These are phyloP conservation scores for Tiliqua scincoides DNA, from an alignment of 2,113 vertebrate genomes.

Conservation along the genomic window DNA sequence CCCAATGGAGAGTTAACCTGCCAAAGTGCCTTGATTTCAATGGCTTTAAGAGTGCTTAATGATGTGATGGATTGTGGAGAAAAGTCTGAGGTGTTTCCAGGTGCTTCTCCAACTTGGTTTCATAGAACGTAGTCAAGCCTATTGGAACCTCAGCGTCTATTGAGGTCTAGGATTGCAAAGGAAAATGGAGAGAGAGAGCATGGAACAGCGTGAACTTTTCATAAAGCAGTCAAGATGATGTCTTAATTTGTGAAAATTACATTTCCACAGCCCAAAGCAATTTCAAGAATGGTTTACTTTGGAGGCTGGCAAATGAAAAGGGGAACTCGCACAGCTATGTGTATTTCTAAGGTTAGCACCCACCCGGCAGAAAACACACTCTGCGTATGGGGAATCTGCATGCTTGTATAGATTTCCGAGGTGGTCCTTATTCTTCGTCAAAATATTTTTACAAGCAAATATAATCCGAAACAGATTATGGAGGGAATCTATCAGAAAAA, in stretches of 20 bases:
- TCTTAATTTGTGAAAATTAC: slow-evolving; percentile 26
- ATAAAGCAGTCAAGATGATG: neutral
- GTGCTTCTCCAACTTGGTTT: neutral
- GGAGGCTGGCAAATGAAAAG: neutral
- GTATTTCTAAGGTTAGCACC: neutral
- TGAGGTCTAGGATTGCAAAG: neutral
- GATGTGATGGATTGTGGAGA: neutral
- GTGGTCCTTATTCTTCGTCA: slow-evolving; percentile 32
- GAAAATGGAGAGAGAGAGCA: neutral
- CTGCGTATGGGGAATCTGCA: neutral
- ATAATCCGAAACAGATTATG: slow-evolving; percentile 54
- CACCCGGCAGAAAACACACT: neutral
- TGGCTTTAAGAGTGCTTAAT: neutral
- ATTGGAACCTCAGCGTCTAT: neutral
- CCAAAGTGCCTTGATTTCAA: neutral
- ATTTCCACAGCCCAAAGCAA: slow-evolving; percentile 11
- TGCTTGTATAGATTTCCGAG: slow-evolving; percentile 1
- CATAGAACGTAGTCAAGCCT: neutral
- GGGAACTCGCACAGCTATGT: neutral
- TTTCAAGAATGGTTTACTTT: slow-evolving; percentile 6
- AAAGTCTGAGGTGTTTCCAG: neutral
- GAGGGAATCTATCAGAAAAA: slow-evolving; percentile 51
- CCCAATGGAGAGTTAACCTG: neutral
- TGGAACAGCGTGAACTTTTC: neutral
- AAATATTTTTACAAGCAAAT: slow-evolving; percentile 55